Conservation (phyloP, 2,113 vertebrate species). For the Peromyscus californicus region DNA sequence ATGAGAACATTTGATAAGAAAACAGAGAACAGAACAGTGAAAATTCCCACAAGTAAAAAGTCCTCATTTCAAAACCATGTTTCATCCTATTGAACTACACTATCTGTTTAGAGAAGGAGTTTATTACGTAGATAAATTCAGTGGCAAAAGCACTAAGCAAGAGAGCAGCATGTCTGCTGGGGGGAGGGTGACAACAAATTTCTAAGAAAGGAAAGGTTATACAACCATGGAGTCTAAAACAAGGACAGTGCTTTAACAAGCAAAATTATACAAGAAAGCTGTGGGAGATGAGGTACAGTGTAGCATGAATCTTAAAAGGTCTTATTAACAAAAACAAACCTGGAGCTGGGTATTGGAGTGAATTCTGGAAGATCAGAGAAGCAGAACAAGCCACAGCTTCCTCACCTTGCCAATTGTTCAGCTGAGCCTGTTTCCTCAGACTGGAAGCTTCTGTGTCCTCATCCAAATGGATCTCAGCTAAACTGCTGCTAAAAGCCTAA, state of each 20-base stretch:
- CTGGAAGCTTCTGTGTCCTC: too few species aligned
- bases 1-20: neutral
- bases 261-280: neutral
- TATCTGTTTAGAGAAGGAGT: neutral
- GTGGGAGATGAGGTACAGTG: neutral
- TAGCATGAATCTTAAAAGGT: too few species aligned
- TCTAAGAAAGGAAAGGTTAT: neutral
- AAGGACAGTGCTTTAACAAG: neutral
- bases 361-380: too few species aligned
- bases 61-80: neutral
- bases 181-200: neutral
- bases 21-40: neutral
- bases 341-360: too few species aligned
- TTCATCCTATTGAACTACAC: too few species aligned
- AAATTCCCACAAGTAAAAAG: neutral
- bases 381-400: too few species aligned
- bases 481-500: too few species aligned
- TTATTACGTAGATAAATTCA: neutral
- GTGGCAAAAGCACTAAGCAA: neutral
- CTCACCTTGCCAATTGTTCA: too few species aligned
- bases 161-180: neutral
- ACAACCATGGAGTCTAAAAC: neutral
- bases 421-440: too few species aligned
- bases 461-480: too few species aligned
- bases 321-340: too few species aligned